Evolutionary conservation across 2,797 vertebrate genomes (phyloP).

Genomic region (Rhincodon typus): DNA sequence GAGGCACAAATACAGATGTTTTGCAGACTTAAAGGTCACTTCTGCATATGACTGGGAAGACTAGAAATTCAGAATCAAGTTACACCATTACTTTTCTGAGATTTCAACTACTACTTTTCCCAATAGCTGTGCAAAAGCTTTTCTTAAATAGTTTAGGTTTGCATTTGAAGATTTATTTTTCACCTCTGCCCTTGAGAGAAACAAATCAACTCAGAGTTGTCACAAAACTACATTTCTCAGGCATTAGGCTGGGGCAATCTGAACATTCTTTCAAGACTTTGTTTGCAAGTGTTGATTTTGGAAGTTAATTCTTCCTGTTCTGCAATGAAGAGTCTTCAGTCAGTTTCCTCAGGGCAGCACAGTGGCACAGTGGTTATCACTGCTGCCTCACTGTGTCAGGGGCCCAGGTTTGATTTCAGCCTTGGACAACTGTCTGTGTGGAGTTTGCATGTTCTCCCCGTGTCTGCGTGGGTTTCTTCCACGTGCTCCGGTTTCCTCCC

Average conservation of each 20-base stretch:
- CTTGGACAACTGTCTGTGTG: too few species aligned
- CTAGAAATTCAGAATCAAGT: not conserved
- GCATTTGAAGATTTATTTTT: slow-evolving; percentile 21
- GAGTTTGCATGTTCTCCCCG: too few species aligned
- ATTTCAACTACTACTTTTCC: not conserved
- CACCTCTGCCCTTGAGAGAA: not conserved
- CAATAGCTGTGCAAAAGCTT: not conserved
- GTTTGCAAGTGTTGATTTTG: slow-evolving; percentile 8
- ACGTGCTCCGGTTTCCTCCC: too few species aligned
- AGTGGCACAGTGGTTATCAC: too few species aligned
- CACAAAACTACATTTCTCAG: not conserved
- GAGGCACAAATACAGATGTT: not conserved
- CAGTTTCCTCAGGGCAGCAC: not conserved
- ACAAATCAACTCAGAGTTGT: slow-evolving; percentile 6
- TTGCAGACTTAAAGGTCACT: not conserved
- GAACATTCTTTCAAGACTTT: not conserved
- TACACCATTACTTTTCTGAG: not conserved
- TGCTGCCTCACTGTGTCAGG: too few species aligned
- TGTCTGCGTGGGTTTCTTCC: too few species aligned
- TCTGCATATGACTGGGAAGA: not conserved
- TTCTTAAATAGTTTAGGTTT: slow-evolving; percentile 22
- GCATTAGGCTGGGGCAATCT: not conserved
- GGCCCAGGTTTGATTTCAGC: too few species aligned
- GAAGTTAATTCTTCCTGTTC: slow-evolving; percentile 27
- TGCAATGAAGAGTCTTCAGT: not conserved